A percentile compares a stretch with the other conserved stretches of the same genome.
These are phyloP conservation scores for Silurus lanzhouensis DNA, from an alignment of 2,797 vertebrate genomes.

Conservation along the genomic window DNA sequence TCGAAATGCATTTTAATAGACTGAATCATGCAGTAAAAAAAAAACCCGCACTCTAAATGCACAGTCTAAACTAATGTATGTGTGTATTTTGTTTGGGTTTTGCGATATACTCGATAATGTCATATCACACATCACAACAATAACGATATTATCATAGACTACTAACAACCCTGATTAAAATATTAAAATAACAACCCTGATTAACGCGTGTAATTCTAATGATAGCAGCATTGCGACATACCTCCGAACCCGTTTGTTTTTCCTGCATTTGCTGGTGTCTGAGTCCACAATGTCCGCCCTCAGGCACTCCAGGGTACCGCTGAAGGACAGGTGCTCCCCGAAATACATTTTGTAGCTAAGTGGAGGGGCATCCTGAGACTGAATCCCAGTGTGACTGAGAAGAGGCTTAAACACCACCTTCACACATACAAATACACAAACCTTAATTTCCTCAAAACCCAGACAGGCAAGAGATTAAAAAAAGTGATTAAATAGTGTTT, in stretches of 20 bases:
- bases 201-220: background rate
- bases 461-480: no score
- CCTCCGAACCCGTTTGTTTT: conserved; percentile 89
- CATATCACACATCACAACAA: no score
- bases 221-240: conserved; percentile 54
- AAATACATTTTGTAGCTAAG: conserved; percentile 98
- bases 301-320: conserved; percentile 94
- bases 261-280: conserved; percentile 94
- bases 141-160: no score
- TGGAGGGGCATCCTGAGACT: conserved; percentile 90
- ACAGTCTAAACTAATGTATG: no score
- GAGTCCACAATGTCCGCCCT: conserved; percentile 98
- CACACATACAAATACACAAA: conserved; percentile 5
- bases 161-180: background rate
- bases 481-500: background rate
- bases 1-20: no score
- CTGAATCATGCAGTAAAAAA: no score
- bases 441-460: background rate
- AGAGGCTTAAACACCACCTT: conserved; percentile 98
- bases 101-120: no score
- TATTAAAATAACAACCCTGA: background rate
- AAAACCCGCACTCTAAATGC: no score
- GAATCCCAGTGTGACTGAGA: conserved; percentile 91
- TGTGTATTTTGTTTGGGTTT: no score
- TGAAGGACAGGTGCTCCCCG: conserved; percentile 95